Conservation (phyloP, 2,888 invertebrate genomes). For the Willowsia nigromaculata region DNA sequence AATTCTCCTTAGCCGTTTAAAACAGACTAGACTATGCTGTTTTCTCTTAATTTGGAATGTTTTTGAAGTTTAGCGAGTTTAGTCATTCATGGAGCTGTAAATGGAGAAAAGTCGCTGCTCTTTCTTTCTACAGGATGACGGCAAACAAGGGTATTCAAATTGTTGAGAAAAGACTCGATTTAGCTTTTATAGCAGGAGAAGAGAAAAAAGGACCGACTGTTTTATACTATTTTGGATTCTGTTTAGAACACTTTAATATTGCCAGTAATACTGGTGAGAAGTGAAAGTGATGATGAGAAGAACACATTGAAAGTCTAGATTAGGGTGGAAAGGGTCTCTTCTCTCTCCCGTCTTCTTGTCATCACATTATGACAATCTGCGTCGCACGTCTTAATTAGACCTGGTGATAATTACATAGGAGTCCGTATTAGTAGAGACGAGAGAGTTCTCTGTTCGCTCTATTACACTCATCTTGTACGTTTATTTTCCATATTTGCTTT, state of each 20-base stretch:
- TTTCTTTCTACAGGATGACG: background rate
- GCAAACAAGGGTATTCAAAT: constrained; percentile 9
- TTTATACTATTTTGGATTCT: constrained; percentile 41
- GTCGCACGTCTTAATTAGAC: constrained; percentile 79
- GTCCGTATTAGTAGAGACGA: background rate
- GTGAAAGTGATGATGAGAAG: constrained; percentile 59
- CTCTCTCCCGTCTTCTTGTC: constrained; percentile 71
- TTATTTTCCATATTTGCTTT: constrained; percentile 23
- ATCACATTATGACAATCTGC: constrained; percentile 79
- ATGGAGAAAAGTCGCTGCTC: background rate
- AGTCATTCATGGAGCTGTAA: background rate
- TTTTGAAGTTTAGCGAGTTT: constrained; percentile 61
- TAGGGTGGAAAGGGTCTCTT: constrained; percentile 56
- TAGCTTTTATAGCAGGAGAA: background rate
- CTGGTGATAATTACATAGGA: constrained; percentile 77
- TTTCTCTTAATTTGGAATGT: constrained; percentile 53
- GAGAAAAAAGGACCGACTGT: constrained; percentile 18
- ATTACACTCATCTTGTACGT: constrained; percentile 35
- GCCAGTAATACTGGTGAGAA: constrained; percentile 8
- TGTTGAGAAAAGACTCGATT: constrained; percentile 14
- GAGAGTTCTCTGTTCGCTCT: background rate
- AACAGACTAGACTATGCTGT: constrained; percentile 50
- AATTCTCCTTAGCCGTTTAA: constrained; percentile 49
- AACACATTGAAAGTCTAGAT: constrained; percentile 54
- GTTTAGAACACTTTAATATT: constrained; percentile 54